These are phyloP conservation scores for Dendrolimus houi DNA, from an alignment of 2,888 invertebrate genomes.

Conservation along the genomic window DNA sequence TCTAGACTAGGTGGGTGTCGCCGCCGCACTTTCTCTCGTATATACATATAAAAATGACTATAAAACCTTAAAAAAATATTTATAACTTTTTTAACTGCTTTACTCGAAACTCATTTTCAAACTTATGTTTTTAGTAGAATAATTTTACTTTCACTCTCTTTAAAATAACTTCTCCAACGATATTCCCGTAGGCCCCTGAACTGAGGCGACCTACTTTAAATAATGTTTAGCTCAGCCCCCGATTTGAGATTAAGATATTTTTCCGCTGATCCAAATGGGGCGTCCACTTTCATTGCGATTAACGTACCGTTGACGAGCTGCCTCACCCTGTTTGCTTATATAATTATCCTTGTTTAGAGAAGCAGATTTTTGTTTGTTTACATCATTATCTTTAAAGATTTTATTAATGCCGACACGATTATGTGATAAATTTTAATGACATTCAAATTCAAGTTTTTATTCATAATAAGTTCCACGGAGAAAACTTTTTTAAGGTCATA, in stretches of 20 bases:
- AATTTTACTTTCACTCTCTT: neutral
- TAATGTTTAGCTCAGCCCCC: neutral
- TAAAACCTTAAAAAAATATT: too few species aligned
- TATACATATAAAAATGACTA: too few species aligned
- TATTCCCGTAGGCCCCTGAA: neutral
- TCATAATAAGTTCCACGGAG: too few species aligned
- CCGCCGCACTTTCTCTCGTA: too few species aligned
- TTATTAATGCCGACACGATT: neutral
- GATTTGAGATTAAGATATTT: conserved; percentile 1
- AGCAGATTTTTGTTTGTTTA: neutral
- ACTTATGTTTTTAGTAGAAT: neutral
- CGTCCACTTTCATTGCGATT: neutral
- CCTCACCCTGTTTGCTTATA: neutral
- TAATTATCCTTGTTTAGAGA: neutral
- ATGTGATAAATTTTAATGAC: neutral
- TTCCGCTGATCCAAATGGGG: neutral
- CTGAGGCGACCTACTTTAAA: neutral
- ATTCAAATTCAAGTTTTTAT: too few species aligned
- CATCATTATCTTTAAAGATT: neutral
- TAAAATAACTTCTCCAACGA: neutral
- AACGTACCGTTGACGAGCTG: neutral
- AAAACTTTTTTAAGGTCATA: too few species aligned
- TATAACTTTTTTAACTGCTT: too few species aligned
- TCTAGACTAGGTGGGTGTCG: too few species aligned
- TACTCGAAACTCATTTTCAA: neutral